Conservation (phyloP, 2,113 vertebrate species). For the Scomber colias region DNA sequence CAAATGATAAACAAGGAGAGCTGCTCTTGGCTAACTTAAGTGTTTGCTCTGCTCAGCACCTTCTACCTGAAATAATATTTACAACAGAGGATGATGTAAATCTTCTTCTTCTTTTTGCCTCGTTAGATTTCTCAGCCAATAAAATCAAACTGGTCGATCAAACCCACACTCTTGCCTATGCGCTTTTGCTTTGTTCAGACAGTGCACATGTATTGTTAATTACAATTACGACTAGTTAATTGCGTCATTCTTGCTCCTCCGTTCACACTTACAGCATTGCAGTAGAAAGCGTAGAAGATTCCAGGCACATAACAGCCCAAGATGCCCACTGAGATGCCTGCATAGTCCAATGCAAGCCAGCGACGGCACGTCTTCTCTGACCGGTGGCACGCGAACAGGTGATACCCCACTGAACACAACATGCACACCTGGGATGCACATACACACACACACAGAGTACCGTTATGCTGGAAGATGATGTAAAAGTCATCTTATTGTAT, state of each 20-base stretch:
- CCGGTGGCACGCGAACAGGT: slow-evolving; percentile 96
- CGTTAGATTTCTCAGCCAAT: too few species aligned
- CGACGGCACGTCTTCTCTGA: slow-evolving; percentile 95
- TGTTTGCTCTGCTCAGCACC: too few species aligned
- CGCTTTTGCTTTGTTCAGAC: too few species aligned
- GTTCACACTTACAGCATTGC: slow-evolving; percentile 88
- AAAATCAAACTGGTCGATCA: too few species aligned
- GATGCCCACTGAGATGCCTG: slow-evolving; percentile 96
- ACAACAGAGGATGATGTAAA: too few species aligned
- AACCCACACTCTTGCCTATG: too few species aligned
- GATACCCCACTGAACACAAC: slow-evolving; percentile 97
- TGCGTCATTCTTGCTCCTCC: too few species aligned
- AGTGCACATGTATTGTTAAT: background rate
- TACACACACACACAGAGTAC: background rate
- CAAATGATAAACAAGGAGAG: too few species aligned
- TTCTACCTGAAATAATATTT: too few species aligned
- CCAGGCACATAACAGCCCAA: slow-evolving; percentile 98
- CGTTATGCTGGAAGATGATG: background rate
- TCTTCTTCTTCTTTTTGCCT: too few species aligned
- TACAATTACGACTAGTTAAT: background rate
- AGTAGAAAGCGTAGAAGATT: slow-evolving; percentile 98
- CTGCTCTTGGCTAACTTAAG: too few species aligned
- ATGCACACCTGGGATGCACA: slow-evolving; percentile 91
- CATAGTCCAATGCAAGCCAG: slow-evolving; percentile 97
- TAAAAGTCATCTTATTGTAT: too few species aligned